Conservation (phyloP, 2,113 vertebrate genomes). For the Sinosuthora webbiana region DNA sequence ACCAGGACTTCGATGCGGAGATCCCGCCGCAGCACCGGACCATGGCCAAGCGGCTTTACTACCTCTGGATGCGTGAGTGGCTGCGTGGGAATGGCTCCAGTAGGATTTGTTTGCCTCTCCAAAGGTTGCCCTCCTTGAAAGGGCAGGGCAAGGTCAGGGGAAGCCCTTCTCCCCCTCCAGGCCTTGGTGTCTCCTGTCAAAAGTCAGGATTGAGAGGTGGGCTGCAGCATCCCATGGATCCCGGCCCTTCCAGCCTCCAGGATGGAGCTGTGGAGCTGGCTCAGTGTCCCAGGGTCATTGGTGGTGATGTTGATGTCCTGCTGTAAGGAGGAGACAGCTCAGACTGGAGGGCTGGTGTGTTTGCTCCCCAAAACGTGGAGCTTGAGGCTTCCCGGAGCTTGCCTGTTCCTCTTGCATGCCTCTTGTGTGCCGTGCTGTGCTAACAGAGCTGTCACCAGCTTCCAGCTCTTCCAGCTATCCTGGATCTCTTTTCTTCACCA, state of each 20-base stretch:
- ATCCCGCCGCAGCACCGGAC: conserved; percentile 93
- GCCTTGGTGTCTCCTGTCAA: not conserved
- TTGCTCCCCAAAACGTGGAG: not conserved
- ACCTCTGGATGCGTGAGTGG: conserved; percentile 97
- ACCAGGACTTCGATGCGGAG: conserved; percentile 95
- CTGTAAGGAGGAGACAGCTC: not conserved
- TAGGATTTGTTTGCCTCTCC: not conserved
- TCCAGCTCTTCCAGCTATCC: not conserved
- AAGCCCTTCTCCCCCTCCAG: not conserved
- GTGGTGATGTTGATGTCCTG: not conserved
- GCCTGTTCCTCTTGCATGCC: conserved; percentile 37
- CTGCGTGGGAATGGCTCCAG: not conserved
- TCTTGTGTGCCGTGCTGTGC: conserved; percentile 39
- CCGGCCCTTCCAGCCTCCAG: not conserved
- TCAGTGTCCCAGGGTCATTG: not conserved
- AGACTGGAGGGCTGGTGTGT: not conserved
- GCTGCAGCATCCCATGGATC: not conserved
- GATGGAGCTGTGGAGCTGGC: not conserved
- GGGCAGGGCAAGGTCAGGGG: not conserved
- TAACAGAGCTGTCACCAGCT: conserved; percentile 32
- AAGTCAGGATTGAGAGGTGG: not conserved
- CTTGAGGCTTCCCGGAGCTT: not conserved
- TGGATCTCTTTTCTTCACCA: not conserved
- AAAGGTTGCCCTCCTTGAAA: not conserved
- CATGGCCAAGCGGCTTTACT: conserved; percentile 94